These are phyloP conservation scores for Pardalotus punctatus DNA, from an alignment of 2,113 vertebrate genomes.

Conservation along the genomic window DNA sequence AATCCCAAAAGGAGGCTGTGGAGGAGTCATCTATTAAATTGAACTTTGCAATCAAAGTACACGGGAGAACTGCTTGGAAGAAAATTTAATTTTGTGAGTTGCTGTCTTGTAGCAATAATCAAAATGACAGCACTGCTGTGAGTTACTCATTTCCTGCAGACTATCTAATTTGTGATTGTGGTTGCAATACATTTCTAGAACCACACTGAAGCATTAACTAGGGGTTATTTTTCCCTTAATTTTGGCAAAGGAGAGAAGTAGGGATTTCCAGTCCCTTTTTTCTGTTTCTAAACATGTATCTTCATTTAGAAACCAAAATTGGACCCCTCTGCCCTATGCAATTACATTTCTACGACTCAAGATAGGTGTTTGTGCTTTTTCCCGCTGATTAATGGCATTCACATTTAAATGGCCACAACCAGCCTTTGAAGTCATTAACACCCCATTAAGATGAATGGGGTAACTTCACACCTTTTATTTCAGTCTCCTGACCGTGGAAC, in stretches of 20 bases:
- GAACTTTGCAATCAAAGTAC: constrained; percentile 1
- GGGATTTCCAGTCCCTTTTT: neutral
- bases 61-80: neutral
- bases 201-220: neutral
- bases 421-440: constrained; percentile 64
- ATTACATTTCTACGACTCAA: constrained; percentile 52
- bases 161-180: constrained; percentile 23
- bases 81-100: constrained; percentile 51
- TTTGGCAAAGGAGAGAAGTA: neutral
- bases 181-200: constrained; percentile 29
- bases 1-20: neutral
- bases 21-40: neutral
- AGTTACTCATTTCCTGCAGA: constrained; percentile 43
- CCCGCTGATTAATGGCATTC: constrained; percentile 66
- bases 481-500: constrained; percentile 7
- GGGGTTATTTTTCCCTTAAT: neutral
- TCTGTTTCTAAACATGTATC: neutral
- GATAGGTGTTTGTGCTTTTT: constrained; percentile 51
- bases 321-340: constrained; percentile 36
- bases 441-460: constrained; percentile 65
- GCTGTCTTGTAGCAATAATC: constrained; percentile 33
- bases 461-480: constrained; percentile 68
- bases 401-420: constrained; percentile 65
- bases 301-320: constrained; percentile 50
- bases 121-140: constrained; percentile 53